Evolutionary conservation across 2,113 vertebrate species (phyloP), one percentile per base, ranked within the genome.

Genomic region (Polyodon spathula): DNA sequence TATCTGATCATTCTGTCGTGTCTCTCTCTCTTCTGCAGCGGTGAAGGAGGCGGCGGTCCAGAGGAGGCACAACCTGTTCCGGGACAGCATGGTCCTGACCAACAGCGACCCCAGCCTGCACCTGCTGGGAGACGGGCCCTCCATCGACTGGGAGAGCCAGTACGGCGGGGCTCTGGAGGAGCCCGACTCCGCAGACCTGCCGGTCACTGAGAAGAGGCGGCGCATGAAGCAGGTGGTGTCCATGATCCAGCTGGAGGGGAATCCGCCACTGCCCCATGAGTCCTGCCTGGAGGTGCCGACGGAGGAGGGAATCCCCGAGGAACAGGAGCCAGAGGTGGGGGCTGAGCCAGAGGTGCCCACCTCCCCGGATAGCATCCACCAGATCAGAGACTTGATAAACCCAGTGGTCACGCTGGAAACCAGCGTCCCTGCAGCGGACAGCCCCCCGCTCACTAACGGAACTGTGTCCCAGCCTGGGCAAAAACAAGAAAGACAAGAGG

Each of bases 31-130:
- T 17, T 65, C 60, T 58, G 0, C 81, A 98, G 94, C 92, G 0
- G 96, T 99, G 83, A 96, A 97, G 78, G 95, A 97, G 62, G 95
- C 93, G 0, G 95, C 94, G 0, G 89, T 93, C 64, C 94, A 97
- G 86, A 78, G 92, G 62, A 93, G 85, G 66, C 93, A 98, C 77
- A 98, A 99, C 69, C 86, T 99, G 4, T 98, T 90, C 82, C 81
- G 94, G 1, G 96, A 98, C 85, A 99, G 96, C 82, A 82, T 98
- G 50, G 82, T 96, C 11, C 77, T 99, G 80, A 88, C 83, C 72
- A 92, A 89, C 85, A 97, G 95, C 0, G 95, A 98, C 71, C 93
- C 92, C 66, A 95, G 95, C 84, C 86, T 98, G 43, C 89, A 92
- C 73, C 83, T 93, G 56, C 86, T 98, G 4, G 90, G 75, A 0